These are phyloP conservation scores for Campopleginae sp. DNA, from an alignment of 2,888 invertebrate genomes.

Conservation along the genomic window DNA sequence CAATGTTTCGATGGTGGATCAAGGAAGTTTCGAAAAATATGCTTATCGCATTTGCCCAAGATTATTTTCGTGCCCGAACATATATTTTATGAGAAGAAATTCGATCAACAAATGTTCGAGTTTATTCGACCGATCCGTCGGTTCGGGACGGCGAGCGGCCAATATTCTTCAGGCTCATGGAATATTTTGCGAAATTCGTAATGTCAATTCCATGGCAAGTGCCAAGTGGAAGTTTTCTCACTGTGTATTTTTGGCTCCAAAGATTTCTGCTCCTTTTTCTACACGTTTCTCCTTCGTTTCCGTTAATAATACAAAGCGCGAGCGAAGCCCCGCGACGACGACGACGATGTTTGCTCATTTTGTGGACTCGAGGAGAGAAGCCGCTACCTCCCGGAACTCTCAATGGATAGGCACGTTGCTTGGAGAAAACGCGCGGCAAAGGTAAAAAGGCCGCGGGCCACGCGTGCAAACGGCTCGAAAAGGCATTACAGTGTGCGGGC, in stretches of 20 bases:
- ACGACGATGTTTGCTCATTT: constrained; percentile 58
- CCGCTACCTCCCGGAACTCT: constrained; percentile 20
- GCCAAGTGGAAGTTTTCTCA: neutral
- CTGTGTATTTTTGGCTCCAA: neutral
- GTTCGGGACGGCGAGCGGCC: neutral
- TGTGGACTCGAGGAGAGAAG: neutral
- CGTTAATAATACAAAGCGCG: constrained; percentile 51
- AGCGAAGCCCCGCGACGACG: constrained; percentile 1
- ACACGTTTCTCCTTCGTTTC: constrained; percentile 5
- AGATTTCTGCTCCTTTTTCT: neutral
- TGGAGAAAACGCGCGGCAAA: constrained; percentile 23
- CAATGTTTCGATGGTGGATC: neutral
- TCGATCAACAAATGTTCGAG: no score
- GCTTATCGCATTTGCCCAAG: neutral
- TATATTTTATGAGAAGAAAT: neutral
- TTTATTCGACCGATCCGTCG: neutral
- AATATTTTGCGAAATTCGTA: neutral
- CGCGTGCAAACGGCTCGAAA: constrained; percentile 62
- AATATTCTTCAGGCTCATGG: neutral
- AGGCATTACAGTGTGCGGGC: constrained; percentile 60
- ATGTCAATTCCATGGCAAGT: no score
- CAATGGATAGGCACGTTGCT: constrained; percentile 15
- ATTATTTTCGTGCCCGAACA: neutral
- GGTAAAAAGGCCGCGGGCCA: constrained; percentile 61
- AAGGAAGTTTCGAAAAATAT: neutral